These are phyloP conservation scores for Alviniconcha strummeri DNA, from an alignment of 2,888 invertebrate genomes.

Conservation along the genomic window DNA sequence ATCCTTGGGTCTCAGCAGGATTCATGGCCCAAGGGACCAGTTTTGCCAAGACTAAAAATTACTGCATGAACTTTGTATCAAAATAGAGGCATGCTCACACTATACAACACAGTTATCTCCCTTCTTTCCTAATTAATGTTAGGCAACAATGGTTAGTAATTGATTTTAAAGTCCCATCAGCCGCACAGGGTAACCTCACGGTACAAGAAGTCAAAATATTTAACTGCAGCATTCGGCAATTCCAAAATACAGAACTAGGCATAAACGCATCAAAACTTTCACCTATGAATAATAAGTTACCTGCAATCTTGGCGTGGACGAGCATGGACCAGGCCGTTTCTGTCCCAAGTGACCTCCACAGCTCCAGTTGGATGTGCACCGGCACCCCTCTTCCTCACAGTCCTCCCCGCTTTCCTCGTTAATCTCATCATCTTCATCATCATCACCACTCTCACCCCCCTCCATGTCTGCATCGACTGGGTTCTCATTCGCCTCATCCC, in stretches of 20 bases:
- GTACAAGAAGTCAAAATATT: no score
- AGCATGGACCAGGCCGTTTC: constrained; percentile 11
- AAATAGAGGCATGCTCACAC: no score
- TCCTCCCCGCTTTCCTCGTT: constrained; percentile 14
- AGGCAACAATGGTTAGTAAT: no score
- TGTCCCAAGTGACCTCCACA: constrained; percentile 28
- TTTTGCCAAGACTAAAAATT: no score
- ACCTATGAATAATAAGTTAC: background rate
- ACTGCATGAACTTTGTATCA: no score
- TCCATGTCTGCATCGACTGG: constrained; percentile 12
- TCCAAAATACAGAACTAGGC: background rate
- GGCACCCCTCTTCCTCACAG: constrained; percentile 24
- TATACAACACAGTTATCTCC: no score
- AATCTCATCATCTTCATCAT: constrained; percentile 9
- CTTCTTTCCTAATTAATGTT: no score
- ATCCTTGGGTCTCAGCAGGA: no score
- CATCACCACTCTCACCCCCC: constrained; percentile 16
- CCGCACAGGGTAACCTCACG: no score
- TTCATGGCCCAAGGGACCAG: no score
- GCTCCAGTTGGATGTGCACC: constrained; percentile 32
- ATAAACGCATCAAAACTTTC: background rate
- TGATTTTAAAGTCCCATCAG: no score
- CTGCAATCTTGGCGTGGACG: constrained; percentile 18
- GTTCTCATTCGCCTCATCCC: background rate
- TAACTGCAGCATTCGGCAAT: no score